Conservation (phyloP, 2,113 vertebrate species). For the Scartelaos histophorus region DNA sequence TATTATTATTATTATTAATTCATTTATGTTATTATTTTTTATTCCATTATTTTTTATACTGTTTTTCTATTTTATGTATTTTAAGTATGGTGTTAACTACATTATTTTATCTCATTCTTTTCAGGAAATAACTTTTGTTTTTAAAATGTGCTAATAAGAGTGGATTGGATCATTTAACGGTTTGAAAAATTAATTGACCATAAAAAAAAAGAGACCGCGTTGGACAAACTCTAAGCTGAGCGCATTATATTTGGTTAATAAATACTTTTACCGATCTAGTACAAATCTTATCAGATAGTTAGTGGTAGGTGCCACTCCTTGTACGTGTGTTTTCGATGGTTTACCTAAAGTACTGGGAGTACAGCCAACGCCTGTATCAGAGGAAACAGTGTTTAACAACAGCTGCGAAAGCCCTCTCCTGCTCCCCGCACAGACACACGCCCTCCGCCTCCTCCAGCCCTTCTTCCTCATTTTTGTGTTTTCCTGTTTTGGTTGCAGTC, state of each 20-base stretch:
- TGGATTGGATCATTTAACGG: neutral
- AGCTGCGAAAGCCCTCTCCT: constrained; percentile 61
- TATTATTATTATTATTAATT: no score
- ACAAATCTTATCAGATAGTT: neutral
- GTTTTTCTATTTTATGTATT: no score
- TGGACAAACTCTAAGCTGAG: neutral
- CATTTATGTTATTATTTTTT: no score
- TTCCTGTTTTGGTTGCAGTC: constrained; percentile 68
- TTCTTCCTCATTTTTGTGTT: constrained; percentile 69
- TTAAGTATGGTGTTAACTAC: no score
- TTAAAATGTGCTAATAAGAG: no score
- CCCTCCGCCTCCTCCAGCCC: constrained; percentile 30
- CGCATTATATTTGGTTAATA: neutral
- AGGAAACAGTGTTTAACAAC: constrained; percentile 71
- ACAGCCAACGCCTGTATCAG: constrained; percentile 70
- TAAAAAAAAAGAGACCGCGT: no score
- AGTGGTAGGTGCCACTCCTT: neutral
- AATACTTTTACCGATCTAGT: neutral
- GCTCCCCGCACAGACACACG: constrained; percentile 12
- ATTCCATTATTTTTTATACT: no score
- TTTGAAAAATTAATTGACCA: neutral
- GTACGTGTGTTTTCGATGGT: constrained; percentile 49
- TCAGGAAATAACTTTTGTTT: no score
- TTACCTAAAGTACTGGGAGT: constrained; percentile 74
- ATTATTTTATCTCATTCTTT: no score